Evolutionary conservation across 1,140 invertebrate genomes (phyloP), one percentile per base, ranked within the genome.

Genomic region (Macrotrachela quadricornifera): DNA sequence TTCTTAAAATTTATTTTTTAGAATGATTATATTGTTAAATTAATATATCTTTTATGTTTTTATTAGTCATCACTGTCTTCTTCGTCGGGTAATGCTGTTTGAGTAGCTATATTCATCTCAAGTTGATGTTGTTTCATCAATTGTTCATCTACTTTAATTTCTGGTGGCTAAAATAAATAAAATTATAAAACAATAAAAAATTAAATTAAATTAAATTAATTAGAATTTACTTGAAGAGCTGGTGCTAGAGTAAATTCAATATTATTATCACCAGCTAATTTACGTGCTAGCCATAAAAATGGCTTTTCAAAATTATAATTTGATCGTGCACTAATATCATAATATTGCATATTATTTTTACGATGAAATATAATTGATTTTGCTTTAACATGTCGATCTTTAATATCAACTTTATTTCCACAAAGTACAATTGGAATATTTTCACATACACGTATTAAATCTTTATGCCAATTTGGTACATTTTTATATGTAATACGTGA

Each of bases 251-350:
- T 91, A 71, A 99, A 97, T 68, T 97, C 91, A 44, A 99, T 72
- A 70, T 99, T 96, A 10, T 90, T 84, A 76, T 99, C 94, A 58
- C 92, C 92, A 64, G 95, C 90, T 58, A 99, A 73, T 70, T 99
- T 97, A 44, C 90, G 78, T 12, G 90, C 92, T 63, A 97, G 71
- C 90, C 90, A 97, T 49, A 97, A 73, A 79, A 99, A 99, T 42
- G 94, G 94, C 71, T 99, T 99, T 66, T 99, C 94, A 67, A 99
- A 97, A 73, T 99, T 99, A 77, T 99, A 99, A 72, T 99, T 99
- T 64, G 86, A 92, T 70, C 97, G 99, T 13, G 94, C 94, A 67
- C 88, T 95, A 68, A 99, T 96, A 65, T 99, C 92, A 64, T 97
- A 99, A 77, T 99, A 99, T 80, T 94, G 91, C 53, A 99, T 74